Evolutionary conservation across 2,888 invertebrate genomes (phyloP).

Genomic region (Thymelicus lineola): DNA sequence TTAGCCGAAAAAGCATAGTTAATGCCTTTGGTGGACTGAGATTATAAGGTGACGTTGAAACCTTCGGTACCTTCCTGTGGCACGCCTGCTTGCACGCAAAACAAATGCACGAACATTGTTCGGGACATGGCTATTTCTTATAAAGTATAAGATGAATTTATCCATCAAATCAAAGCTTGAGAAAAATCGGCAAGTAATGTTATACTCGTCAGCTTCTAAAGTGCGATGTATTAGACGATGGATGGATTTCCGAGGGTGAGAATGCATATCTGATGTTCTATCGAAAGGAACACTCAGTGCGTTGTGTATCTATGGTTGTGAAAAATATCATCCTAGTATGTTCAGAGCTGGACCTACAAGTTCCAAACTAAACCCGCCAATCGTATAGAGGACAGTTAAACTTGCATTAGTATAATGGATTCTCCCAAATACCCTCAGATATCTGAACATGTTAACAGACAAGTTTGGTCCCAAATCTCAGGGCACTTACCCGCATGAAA

Average conservation of each 20-base stretch:
- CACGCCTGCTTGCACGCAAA: too few relatives aligned
- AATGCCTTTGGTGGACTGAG: too few relatives aligned
- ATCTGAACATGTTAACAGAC: constrained; percentile 24
- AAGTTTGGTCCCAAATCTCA: constrained; percentile 12
- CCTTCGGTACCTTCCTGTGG: too few relatives aligned
- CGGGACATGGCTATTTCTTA: too few relatives aligned
- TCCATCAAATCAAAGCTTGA: not conserved
- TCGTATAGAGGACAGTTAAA: constrained; percentile 4
- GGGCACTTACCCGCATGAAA: constrained; percentile 31
- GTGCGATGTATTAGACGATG: not conserved
- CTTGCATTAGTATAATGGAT: constrained; percentile 6
- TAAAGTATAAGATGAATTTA: not conserved
- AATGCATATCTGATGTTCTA: not conserved
- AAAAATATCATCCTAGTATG: too few relatives aligned
- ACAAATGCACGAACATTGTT: too few relatives aligned
- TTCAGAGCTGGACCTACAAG: not conserved
- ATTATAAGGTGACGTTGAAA: too few relatives aligned
- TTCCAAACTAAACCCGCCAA: not conserved
- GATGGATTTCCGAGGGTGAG: not conserved
- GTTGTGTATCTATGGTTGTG: not conserved
- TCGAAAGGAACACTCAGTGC: not conserved
- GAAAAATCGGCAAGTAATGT: constrained; percentile 1
- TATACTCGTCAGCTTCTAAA: not conserved
- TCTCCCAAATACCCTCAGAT: constrained; percentile 5
- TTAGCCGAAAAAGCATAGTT: too few relatives aligned